Conservation (phyloP, 64 coral and sea anemone genomes). For the Trachythela sp. region DNA sequence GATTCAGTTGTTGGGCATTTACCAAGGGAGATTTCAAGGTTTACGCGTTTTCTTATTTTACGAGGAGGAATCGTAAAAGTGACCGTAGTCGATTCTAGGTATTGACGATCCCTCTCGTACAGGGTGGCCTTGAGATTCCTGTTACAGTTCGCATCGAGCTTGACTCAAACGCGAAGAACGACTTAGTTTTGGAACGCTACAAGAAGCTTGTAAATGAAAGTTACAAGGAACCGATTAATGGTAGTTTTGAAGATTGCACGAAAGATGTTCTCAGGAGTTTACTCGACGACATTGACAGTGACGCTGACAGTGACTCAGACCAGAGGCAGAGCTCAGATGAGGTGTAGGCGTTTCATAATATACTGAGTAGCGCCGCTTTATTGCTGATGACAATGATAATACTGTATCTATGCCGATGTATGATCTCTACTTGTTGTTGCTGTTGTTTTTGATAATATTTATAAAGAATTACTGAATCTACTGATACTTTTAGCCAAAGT, state of each 20-base stretch:
- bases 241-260: conserved; percentile 10
- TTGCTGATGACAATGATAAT: too few relatives aligned
- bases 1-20: conserved; percentile 39
- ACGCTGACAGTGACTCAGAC: too few relatives aligned
- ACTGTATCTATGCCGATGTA: too few relatives aligned
- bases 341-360: too few relatives aligned
- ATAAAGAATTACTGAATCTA: too few relatives aligned
- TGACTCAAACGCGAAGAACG: not conserved
- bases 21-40: conserved; percentile 38
- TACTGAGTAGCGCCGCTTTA: too few relatives aligned
- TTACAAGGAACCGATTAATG: not conserved
- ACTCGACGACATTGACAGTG: not conserved
- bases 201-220: conserved; percentile 33
- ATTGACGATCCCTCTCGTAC: conserved; percentile 40
- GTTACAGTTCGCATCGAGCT: conserved; percentile 12
- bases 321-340: too few relatives aligned
- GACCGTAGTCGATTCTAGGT: conserved; percentile 12
- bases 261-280: not conserved
- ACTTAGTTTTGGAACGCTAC: conserved; percentile 31
- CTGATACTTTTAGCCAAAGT: too few relatives aligned
- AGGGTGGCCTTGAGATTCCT: conserved; percentile 5
- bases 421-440: too few relatives aligned
- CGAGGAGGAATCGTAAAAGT: not conserved
- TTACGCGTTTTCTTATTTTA: conserved; percentile 26
- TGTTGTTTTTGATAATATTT: too few relatives aligned